Evolutionary conservation across 2,113 vertebrate species (phyloP).

Genomic region (Paramisgurnus dabryanus): DNA sequence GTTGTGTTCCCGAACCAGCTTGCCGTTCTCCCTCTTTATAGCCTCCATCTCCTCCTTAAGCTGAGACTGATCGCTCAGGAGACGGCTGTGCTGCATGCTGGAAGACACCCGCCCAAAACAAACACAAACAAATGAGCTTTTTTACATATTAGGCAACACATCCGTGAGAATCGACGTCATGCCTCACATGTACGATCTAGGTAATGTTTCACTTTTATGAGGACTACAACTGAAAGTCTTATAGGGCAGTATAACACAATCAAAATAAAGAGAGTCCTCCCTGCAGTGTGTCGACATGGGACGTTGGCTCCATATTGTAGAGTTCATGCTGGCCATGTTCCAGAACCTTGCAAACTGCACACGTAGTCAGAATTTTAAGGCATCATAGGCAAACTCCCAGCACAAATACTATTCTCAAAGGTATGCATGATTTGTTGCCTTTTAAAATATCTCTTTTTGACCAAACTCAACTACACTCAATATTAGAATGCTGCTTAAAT

Average conservation of each 20-base stretch:
- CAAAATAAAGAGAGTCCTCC: not conserved
- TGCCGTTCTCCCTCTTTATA: conserved; percentile 85
- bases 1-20: conserved; percentile 91
- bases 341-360: not conserved
- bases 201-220: not conserved
- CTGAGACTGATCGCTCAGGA: conserved; percentile 91
- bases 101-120: conserved; percentile 15
- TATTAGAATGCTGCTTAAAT: no score
- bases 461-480: not conserved
- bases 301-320: not conserved
- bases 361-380: not conserved
- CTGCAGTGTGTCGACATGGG: not conserved
- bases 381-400: not conserved
- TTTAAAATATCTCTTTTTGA: not conserved
- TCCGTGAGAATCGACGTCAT: not conserved
- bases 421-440: not conserved
- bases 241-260: not conserved
- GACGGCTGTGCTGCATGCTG: conserved; percentile 88
- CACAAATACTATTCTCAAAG: not conserved
- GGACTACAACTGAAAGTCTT: not conserved
- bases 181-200: not conserved
- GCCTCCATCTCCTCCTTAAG: conserved; percentile 94
- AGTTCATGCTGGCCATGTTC: not conserved
- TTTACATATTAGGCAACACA: not conserved
- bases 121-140: conserved; percentile 19